These are phyloP conservation scores for Eristalinus sepulchralis DNA, from an alignment of 2,888 invertebrate genomes.

Conservation along the genomic window DNA sequence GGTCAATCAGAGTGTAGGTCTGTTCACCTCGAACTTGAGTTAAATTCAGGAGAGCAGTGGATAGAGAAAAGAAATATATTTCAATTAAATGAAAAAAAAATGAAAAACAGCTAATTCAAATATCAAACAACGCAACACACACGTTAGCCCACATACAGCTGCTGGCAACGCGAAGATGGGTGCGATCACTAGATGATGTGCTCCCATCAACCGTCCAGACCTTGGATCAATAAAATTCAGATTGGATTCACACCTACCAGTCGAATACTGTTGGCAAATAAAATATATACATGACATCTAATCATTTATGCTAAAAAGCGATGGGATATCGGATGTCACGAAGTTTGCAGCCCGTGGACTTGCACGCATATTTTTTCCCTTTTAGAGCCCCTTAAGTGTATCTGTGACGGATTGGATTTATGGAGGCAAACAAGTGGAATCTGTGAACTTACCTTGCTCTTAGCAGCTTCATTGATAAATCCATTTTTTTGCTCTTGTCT, in stretches of 20 bases:
- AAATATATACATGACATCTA: conserved; percentile 21
- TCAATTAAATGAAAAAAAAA: conserved; percentile 2
- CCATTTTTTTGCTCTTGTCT: too few relatives aligned
- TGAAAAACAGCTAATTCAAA: conserved; percentile 7
- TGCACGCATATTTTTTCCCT: not conserved
- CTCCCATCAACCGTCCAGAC: not conserved
- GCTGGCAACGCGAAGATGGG: not conserved
- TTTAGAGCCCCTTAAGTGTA: not conserved
- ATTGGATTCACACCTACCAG: conserved; percentile 46
- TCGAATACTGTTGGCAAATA: conserved; percentile 7
- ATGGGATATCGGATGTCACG: conserved; percentile 10
- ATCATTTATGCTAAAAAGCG: conserved; percentile 35
- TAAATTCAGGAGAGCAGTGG: not conserved
- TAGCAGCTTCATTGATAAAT: conserved; percentile 66
- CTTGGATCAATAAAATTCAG: conserved; percentile 33
- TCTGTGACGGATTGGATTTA: not conserved
- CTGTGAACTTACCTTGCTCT: conserved; percentile 58
- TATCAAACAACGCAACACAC: not conserved
- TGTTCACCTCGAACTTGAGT: not conserved
- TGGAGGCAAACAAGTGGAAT: not conserved
- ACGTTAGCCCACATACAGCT: conserved; percentile 18
- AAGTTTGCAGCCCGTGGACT: conserved; percentile 1
- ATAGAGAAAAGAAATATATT: not conserved
- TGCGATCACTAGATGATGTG: conserved; percentile 21
- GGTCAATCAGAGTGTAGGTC: conserved; percentile 4